Conservation (phyloP, 2,888 invertebrate species). For the Fabriciana adippe region DNA sequence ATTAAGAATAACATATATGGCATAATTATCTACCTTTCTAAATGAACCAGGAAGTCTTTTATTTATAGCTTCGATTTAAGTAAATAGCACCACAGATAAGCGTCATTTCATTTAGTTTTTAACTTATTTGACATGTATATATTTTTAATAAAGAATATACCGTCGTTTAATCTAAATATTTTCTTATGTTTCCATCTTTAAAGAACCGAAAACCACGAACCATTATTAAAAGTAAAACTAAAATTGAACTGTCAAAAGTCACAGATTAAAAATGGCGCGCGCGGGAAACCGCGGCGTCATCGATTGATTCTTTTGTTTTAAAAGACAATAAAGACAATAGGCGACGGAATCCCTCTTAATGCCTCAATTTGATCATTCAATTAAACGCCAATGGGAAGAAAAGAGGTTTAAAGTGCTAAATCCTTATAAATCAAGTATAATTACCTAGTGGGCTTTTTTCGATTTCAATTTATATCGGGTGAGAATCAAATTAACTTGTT, state of each 20-base stretch:
- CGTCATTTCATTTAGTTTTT: too few relatives aligned
- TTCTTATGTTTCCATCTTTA: slow-evolving; percentile 7
- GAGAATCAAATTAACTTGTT: slow-evolving; percentile 16
- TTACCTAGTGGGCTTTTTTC: slow-evolving; percentile 28
- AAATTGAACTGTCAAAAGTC: slow-evolving; percentile 40
- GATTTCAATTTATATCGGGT: slow-evolving; percentile 25
- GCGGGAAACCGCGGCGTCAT: slow-evolving; percentile 48
- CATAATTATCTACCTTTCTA: too few relatives aligned
- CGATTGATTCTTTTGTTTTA: slow-evolving; percentile 72
- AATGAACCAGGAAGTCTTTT: too few relatives aligned
- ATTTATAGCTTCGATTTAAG: too few relatives aligned
- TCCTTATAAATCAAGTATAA: slow-evolving; percentile 72
- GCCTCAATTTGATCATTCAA: slow-evolving; percentile 73
- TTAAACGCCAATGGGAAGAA: slow-evolving; percentile 73
- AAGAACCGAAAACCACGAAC: slow-evolving; percentile 14
- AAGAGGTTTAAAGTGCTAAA: slow-evolving; percentile 73
- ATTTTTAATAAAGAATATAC: not conserved
- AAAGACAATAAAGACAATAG: slow-evolving; percentile 54
- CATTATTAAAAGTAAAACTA: slow-evolving; percentile 30
- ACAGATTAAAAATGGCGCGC: slow-evolving; percentile 45
- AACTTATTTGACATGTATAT: not conserved
- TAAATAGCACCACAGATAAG: too few relatives aligned
- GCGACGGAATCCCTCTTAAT: slow-evolving; percentile 51
- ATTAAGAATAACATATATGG: too few relatives aligned
- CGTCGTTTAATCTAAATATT: not conserved